Conservation (phyloP, 2,797 vertebrate species). For the Sebastolobus alascanus region DNA sequence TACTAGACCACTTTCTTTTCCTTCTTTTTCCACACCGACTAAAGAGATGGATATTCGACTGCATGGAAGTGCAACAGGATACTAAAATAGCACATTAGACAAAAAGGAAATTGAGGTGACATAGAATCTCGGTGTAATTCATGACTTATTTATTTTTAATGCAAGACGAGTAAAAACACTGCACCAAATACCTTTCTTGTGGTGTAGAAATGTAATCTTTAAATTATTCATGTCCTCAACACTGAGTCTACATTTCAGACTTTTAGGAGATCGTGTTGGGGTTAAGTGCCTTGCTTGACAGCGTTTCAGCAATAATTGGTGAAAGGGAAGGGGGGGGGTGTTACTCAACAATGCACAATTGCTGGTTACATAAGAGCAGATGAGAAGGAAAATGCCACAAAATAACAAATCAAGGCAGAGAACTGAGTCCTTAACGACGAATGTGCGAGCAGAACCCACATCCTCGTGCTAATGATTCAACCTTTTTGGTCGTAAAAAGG, state of each 20-base stretch:
- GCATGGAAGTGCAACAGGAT: neutral
- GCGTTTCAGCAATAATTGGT: conserved; percentile 9
- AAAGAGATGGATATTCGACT: neutral
- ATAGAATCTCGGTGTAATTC: neutral
- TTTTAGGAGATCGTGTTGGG: conserved; percentile 10
- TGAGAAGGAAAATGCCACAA: neutral
- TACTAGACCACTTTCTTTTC: too few species aligned
- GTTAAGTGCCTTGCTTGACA: conserved; percentile 23
- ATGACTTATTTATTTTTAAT: conserved; percentile 11
- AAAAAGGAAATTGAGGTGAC: conserved; percentile 2
- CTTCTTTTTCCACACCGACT: neutral
- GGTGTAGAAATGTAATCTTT: neutral
- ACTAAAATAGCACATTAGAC: neutral
- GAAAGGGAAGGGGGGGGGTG: neutral
- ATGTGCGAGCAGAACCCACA: conserved; percentile 5
- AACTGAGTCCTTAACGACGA: neutral
- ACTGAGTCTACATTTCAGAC: conserved; percentile 3
- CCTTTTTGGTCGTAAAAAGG: neutral
- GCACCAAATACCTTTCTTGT: neutral
- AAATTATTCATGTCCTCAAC: conserved; percentile 20
- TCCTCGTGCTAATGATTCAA: neutral
- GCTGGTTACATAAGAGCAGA: neutral
- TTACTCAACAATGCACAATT: conserved; percentile 6
- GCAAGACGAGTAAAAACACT: neutral
- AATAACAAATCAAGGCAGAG: conserved; percentile 8